Base-by-base conservation (phyloP, 2,888 invertebrate genomes). In the Dicyrtomina minuta region DNA sequence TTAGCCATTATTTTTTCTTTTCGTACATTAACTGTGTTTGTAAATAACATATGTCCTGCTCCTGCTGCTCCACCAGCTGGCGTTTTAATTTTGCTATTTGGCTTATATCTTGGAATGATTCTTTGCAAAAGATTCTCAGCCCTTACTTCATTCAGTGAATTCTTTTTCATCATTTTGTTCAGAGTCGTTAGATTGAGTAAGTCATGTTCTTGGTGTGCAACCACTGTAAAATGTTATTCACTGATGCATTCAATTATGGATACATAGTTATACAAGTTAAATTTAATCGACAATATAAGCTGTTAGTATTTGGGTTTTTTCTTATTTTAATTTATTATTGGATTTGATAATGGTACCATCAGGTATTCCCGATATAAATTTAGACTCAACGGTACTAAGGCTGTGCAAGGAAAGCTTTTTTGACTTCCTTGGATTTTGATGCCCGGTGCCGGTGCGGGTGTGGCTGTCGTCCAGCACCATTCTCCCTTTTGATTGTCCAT, bases 41-140 rank as follows among this genome's bases (percentile, higher is more conserved):
- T n/a, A n/a, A 33, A 3, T 33, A 33, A 5, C 8, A 33, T 33
- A 3, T 33, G 33, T 33, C 33, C 33, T 33, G 33, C 8, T 33
- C 33, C 13, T 1, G n/a, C 12, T 12, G 2, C 2, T 10, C 24
- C 53, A 3, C 53, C 53, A 27, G 15, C 27, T 13, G 56, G 15
- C 8, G 5, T 17, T 33, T 26, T 56, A 43, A 58, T 58, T 51
- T 60, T 68, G 20, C 68, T 68, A 60, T 68, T 68, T n/a, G 68
- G 68, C 24, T 68, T 68, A 41, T 56, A 68, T 41, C 60, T 68
- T 10, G 68, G 68, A 20, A 66, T 49, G 12, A 58, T 58, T 17
- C 44, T 55, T 41, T 60, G 60, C 15, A 68, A n/a, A 1, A 58
- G 15, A 13, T 20, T 60, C 1, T 49, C 53, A 4, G 24, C 20